Base-by-base conservation (phyloP, 2,113 vertebrate genomes). In the Microcebus tavaratra region DNA sequence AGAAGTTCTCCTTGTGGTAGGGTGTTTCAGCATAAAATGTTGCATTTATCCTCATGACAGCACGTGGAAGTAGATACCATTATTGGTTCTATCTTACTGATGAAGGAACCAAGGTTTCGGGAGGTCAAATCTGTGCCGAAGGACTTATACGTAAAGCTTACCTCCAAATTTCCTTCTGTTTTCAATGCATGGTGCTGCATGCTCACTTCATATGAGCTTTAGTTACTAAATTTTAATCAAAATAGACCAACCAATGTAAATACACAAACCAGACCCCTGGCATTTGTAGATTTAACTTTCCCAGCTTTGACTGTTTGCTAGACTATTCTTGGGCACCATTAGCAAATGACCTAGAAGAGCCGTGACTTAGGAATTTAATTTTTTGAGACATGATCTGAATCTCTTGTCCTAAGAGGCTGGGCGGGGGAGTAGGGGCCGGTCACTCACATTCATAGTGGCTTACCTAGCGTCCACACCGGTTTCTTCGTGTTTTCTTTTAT, bases 151-250 rank as follows among this genome's bases (percentile, higher is more conserved):
- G 15, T 59, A 57, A 93, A 83, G 21, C 7, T 57, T 31, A 59
- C 9, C 20, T 87, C 39, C 20, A 50, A 79, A 68, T 68, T 96
- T 53, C 39, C 63, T 90, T 86, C 65, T 93, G 23, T 75, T 89
- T 83, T 50, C 59, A 84, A 50, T 45, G 55, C 9, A 42, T 48
- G 31, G 8, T 53, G 20, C 23, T 72, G 15, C n/a, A 6, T 59
- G 83, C 45, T 90, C 36, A 95, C 79, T 75, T 93, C 80, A 21
- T 50, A 65, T 93, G 67, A 89, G 78, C 55, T 82, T 90, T 15
- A 42, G n/a, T 93, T 86, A 65, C 50, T 45, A 76, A 63, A 72
- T 83, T 89, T 97, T 80, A 96, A 76, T 96, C 75, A 90, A 82
- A 95, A 36, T 15, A 95, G 73, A 80, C 11, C 20, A 93, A 68